Percentiles rank a stretch among this genome's conserved stretches.
phyloP scores from a whole-genome alignment of 2,113 vertebrate genomes.

The Datnioides undecimradiatus region DNA sequence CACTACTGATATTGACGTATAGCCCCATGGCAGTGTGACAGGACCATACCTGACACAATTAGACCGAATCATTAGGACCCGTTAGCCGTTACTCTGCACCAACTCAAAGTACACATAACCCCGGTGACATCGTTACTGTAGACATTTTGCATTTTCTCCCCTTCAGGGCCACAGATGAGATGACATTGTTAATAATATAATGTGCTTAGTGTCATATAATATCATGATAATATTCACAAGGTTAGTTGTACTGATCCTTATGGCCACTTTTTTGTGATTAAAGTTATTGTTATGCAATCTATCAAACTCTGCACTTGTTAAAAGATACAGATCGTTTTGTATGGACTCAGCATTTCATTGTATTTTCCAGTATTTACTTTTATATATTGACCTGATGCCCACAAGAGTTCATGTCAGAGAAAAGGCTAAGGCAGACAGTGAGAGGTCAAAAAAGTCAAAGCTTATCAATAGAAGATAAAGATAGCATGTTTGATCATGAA shows the following conservation, averaged over 20 bases:
- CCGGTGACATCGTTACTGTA: neutral
- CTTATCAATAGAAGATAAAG: neutral
- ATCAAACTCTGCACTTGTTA: too few species aligned
- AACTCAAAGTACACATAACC: too few species aligned
- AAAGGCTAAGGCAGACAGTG: neutral
- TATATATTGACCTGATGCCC: conserved; percentile 2
- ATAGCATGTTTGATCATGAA: neutral
- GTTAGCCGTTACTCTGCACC: neutral
- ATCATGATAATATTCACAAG: too few species aligned
- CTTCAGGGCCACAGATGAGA: neutral
- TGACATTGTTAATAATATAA: too few species aligned
- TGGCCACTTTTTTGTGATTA: neutral
- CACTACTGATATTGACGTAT: neutral
- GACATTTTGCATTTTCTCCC: too few species aligned
- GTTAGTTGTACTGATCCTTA: neutral
- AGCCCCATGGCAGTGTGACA: neutral
- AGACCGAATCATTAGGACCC: neutral
- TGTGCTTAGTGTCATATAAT: too few species aligned
- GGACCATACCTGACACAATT: neutral
- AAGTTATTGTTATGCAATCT: too few species aligned
- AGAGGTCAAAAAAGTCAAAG: neutral
- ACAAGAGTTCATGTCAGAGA: neutral
- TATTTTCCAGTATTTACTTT: neutral
- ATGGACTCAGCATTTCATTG: neutral
- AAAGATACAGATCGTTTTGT: too few species aligned